Base-by-base conservation (phyloP, 2,113 vertebrate genomes). In the Ceyx melanurus region DNA sequence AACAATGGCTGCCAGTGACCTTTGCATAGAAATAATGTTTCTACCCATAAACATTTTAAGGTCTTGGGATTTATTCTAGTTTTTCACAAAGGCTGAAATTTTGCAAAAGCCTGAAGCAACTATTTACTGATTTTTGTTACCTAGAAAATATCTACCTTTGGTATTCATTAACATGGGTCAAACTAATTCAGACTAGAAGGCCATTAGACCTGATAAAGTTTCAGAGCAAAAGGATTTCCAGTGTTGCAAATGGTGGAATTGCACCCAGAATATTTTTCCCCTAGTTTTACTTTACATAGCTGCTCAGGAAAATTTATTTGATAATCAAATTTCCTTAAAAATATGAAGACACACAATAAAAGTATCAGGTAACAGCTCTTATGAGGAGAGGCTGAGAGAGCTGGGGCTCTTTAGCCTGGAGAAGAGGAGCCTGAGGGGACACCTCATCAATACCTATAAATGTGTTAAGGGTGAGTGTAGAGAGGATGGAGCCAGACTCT, bases 61-160 rank as follows among this genome's bases (percentile, higher is more conserved):
- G 82, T 94, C 82, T 91, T 70, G 53, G 64, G 80, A 81, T 94
- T 87, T 90, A 85, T 95, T 95, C 61, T 60, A 89, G 56, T 58
- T 94, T 45, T n/a, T 90, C 46, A 77, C 77, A 96, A 88, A 81
- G 64, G 60, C 74, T 96, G 95, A 93, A 94, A 96, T 96, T 96
- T 96, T 68, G 43, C 37, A 72, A 89, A 92, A 97, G 74, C 82
- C 89, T 94, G 77, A 50, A 92, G 66, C 72, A 96, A 87, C 53
- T 75, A 64, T 29, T 31, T 42, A 68, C 40, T 7, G 28, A 66
- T 71, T 95, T 93, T 86, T 90, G 74, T 93, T 94, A 67, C 89
- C 80, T 80, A 89, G 74, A 77, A 95, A 93, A 94, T 95, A 58
- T 77, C 48, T 95, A 92, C 92, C 87, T 88, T 86, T 89, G 64